These are phyloP conservation scores for Sapayoa aenigma DNA, from an alignment of 2,113 vertebrate genomes.

Conservation along the genomic window DNA sequence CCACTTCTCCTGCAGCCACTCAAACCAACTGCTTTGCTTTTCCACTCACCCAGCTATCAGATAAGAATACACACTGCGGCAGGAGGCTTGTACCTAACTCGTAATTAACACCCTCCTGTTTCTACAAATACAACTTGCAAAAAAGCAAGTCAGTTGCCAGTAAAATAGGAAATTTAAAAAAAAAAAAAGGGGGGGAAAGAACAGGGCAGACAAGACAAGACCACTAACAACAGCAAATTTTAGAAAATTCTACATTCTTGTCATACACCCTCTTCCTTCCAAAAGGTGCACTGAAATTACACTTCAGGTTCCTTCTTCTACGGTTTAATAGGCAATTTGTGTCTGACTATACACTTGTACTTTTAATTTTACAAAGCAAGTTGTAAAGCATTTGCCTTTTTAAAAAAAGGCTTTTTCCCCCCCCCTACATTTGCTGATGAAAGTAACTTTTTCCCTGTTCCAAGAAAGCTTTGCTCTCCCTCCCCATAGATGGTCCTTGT, in stretches of 20 bases:
- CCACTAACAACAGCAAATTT: not conserved
- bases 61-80: not conserved
- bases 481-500: not conserved
- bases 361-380: not conserved
- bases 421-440: not conserved
- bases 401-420: accelerated
- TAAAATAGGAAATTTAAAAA: not conserved
- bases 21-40: not conserved
- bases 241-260: not conserved
- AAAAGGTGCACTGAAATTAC: not conserved
- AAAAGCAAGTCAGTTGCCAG: not conserved
- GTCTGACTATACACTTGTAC: not conserved
- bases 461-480: not conserved
- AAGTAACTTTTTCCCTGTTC: not conserved
- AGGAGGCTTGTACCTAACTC: not conserved
- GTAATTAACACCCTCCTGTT: not conserved
- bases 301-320: not conserved
- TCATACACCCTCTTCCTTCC: not conserved
- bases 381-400: not conserved
- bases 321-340: not conserved
- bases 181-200: not conserved
- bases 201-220: not conserved
- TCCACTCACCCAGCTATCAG: not conserved
- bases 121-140: not conserved
- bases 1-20: not conserved